Evolutionary conservation across 92 coral and sea anemone species (phyloP).

Genomic region (Bergia sp.): DNA sequence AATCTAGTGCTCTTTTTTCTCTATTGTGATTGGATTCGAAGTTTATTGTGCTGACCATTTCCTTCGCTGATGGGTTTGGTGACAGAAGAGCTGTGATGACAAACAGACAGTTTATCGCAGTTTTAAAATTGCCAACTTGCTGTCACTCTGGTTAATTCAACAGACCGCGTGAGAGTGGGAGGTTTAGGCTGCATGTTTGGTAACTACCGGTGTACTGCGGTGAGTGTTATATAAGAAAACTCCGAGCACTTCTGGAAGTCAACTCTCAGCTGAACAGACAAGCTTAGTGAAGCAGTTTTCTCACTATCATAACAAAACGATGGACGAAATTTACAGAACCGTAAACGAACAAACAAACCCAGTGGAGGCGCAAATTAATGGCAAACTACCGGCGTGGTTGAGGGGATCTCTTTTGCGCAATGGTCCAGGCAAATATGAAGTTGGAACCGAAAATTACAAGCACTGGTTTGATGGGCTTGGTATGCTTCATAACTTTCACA

Average conservation of each 20-base stretch:
- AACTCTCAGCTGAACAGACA: neutral
- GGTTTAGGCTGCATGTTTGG: neutral
- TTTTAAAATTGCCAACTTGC: neutral
- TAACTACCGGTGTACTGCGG: neutral
- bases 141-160: neutral
- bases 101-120: neutral
- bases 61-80: conserved; percentile 22
- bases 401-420: conserved; percentile 91
- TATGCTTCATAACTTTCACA: conserved; percentile 83
- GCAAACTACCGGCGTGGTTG: conserved; percentile 87
- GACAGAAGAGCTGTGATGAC: neutral
- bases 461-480: conserved; percentile 99
- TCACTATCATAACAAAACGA: conserved; percentile 21
- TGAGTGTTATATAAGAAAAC: neutral
- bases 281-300: neutral
- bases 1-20: neutral
- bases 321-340: conserved; percentile 95
- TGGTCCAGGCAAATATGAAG: conserved; percentile 96
- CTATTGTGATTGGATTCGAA: neutral
- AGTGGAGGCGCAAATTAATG: conserved; percentile 75
- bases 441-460: conserved; percentile 84
- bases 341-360: conserved; percentile 79
- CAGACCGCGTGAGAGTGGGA: neutral
- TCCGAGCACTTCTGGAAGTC: neutral
- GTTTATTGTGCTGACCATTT: neutral